A percentile compares a stretch with the other conserved stretches of the same genome.
phyloP scores from a whole-genome alignment of 2,888 invertebrate genomes.

The Andrena dorsata region DNA sequence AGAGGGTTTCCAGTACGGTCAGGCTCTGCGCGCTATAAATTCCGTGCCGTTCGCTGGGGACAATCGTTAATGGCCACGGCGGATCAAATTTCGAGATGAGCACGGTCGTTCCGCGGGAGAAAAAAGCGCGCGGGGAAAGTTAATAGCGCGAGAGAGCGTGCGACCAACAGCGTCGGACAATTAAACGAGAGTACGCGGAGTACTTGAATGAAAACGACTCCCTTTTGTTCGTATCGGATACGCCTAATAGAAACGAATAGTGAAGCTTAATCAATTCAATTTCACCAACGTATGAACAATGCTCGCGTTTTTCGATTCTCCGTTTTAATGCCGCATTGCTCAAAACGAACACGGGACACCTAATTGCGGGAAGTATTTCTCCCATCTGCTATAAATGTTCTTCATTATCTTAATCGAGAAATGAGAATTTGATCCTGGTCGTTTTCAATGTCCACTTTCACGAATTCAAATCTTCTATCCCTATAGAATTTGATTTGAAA shows the following conservation, averaged over 20 bases:
- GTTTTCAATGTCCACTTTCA: too few species aligned
- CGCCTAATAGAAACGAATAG: neutral
- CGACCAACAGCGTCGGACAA: neutral
- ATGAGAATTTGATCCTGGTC: too few species aligned
- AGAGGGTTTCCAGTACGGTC: constrained; percentile 36
- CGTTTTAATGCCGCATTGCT: neutral
- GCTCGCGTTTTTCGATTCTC: neutral
- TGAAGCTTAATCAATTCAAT: constrained; percentile 21
- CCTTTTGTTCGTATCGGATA: constrained; percentile 8
- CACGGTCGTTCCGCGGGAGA: neutral
- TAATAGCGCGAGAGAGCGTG: constrained; percentile 7
- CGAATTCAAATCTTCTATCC: too few species aligned
- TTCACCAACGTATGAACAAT: neutral
- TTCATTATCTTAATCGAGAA: too few species aligned
- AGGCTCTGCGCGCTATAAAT: constrained; percentile 56
- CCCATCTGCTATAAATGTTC: too few species aligned
- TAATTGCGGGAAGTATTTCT: too few species aligned
- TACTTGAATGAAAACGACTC: constrained; percentile 3
- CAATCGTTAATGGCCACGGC: constrained; percentile 57
- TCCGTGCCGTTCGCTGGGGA: constrained; percentile 46
- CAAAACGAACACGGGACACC: too few species aligned
- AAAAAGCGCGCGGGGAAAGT: constrained; percentile 11
- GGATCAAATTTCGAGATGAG: constrained; percentile 52
- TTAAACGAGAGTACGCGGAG: constrained; percentile 24
- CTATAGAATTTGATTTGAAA: too few species aligned